Percentiles rank a stretch among this genome's conserved stretches.
Conservation (phyloP, 2,888 invertebrate genomes). For the Dione juno region DNA sequence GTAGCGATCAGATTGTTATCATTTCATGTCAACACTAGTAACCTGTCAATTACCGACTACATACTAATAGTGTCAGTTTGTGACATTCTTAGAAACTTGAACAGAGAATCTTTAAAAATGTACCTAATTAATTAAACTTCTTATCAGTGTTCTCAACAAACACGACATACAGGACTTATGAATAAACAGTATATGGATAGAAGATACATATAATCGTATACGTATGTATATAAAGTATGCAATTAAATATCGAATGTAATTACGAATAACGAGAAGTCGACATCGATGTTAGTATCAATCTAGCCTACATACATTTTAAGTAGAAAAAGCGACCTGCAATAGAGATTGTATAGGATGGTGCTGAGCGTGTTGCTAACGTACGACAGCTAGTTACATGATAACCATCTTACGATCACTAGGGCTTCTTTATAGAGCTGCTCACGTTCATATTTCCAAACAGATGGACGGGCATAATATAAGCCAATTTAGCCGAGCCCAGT, state of each 20-base stretch:
- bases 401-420: conserved; percentile 63
- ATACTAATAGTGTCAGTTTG: conserved; percentile 28
- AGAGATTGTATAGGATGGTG: conserved; percentile 56
- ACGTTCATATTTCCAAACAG: conserved; percentile 63
- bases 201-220: neutral
- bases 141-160: conserved; percentile 4
- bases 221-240: conserved; percentile 29
- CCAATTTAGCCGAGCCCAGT: conserved; percentile 64
- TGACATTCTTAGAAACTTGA: conserved; percentile 25
- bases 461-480: conserved; percentile 66
- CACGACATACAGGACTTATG: conserved; percentile 1
- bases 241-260: conserved; percentile 40
- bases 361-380: conserved; percentile 59
- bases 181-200: conserved; percentile 5
- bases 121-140: conserved; percentile 26
- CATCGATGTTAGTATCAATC: conserved; percentile 44
- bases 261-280: conserved; percentile 39
- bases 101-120: conserved; percentile 18
- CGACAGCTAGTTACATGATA: conserved; percentile 74
- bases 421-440: conserved; percentile 73
- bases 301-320: conserved; percentile 53
- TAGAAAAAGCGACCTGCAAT: conserved; percentile 54
- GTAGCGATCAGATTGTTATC: conserved; percentile 31
- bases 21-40: conserved; percentile 30
- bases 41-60: conserved; percentile 34